Conservation (phyloP, 2,888 invertebrate species). For the Hirtodrosophila confusa region DNA sequence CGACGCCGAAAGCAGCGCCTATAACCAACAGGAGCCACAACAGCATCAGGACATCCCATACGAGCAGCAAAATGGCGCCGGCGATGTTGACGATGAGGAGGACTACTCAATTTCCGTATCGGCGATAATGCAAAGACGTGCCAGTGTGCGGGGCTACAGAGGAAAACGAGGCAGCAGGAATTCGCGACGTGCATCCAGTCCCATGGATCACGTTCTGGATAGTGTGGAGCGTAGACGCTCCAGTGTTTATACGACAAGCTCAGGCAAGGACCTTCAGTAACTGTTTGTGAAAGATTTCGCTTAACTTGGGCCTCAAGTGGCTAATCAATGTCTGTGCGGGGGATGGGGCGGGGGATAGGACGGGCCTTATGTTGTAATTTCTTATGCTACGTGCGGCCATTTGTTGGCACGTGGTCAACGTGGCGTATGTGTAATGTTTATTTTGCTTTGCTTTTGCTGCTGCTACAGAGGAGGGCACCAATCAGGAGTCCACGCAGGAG, state of each 20-base stretch:
- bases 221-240: constrained; percentile 86
- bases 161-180: constrained; percentile 85
- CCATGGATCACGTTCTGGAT: constrained; percentile 84
- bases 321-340: constrained; percentile 63
- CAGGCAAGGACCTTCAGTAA: constrained; percentile 87
- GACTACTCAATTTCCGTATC: constrained; percentile 94
- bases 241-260: constrained; percentile 93
- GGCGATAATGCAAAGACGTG: constrained; percentile 92
- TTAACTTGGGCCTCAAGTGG: constrained; percentile 63
- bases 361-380: constrained; percentile 57
- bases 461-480: constrained; percentile 88
- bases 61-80: constrained; percentile 44
- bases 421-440: constrained; percentile 83
- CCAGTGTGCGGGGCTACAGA: constrained; percentile 89
- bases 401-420: constrained; percentile 50
- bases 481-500: constrained; percentile 89
- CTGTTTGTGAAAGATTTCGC: constrained; percentile 50
- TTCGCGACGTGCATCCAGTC: constrained; percentile 87
- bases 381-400: constrained; percentile 62
- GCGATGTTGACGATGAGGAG: constrained; percentile 87
- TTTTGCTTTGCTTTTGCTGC: constrained; percentile 66
- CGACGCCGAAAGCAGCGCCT: constrained; percentile 56
- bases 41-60: constrained; percentile 28
- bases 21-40: constrained; percentile 35
- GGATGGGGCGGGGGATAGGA: neutral